Conservation (phyloP, 2,113 vertebrate species). For the Aspidoscelis tigris region DNA sequence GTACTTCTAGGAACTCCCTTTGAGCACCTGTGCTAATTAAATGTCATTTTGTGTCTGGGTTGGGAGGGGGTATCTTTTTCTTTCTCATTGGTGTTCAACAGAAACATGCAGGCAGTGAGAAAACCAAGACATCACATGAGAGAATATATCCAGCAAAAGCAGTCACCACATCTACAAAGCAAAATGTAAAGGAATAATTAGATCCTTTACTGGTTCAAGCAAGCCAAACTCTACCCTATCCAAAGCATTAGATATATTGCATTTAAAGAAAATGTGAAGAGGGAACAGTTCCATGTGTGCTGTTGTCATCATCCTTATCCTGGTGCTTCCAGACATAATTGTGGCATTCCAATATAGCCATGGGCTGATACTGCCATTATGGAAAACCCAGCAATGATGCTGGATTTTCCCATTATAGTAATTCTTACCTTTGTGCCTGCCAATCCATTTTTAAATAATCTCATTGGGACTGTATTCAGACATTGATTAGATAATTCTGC, state of each 20-base stretch:
- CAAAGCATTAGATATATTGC: background rate
- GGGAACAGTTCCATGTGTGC: no score
- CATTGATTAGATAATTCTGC: no score
- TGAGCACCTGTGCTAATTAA: constrained; percentile 34
- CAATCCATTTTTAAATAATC: no score
- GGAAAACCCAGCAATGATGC: no score
- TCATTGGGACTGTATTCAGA: no score
- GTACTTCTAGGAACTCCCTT: constrained; percentile 52
- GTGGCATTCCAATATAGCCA: no score
- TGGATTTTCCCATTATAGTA: no score
- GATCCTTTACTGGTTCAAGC: background rate
- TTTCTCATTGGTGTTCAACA: background rate
- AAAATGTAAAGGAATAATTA: constrained; percentile 37
- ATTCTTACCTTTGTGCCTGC: no score
- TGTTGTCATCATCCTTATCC: no score
- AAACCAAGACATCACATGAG: constrained; percentile 28
- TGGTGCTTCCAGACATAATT: no score
- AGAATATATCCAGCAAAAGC: constrained; percentile 40
- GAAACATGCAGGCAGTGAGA: background rate
- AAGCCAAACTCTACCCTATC: background rate
- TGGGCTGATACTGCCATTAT: no score
- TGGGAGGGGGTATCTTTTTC: constrained; percentile 40
- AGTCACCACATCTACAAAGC: constrained; percentile 48
- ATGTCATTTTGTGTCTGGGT: constrained; percentile 23
- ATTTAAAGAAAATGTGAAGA: background rate